These are phyloP conservation scores for Neolamprologus fasciatus DNA, from an alignment of 2,113 vertebrate genomes.

Conservation along the genomic window DNA sequence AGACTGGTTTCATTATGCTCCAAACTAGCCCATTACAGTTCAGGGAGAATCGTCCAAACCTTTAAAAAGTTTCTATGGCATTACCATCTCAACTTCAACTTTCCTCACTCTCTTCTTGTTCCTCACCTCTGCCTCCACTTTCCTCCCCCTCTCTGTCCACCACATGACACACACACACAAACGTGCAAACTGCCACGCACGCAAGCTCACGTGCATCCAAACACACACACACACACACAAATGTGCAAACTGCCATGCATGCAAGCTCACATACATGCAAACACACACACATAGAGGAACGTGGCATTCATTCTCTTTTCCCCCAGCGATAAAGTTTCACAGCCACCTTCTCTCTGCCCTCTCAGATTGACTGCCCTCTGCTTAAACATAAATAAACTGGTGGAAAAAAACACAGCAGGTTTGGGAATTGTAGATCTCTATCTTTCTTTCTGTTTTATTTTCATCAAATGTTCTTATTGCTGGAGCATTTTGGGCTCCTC, in stretches of 20 bases:
- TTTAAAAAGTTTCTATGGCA: constrained; percentile 62
- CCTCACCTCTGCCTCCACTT: constrained; percentile 28
- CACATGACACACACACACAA: constrained; percentile 8
- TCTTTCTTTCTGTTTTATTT: neutral
- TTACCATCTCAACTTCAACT: constrained; percentile 30
- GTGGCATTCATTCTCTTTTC: neutral
- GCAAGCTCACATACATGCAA: neutral
- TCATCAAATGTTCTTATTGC: neutral
- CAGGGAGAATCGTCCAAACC: constrained; percentile 62
- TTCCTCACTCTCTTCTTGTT: neutral
- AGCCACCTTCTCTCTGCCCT: constrained; percentile 32
- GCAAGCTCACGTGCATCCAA: neutral
- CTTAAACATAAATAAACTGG: constrained; percentile 42
- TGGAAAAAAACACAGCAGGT: constrained; percentile 13
- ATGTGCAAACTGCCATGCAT: neutral
- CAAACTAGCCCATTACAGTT: constrained; percentile 64
- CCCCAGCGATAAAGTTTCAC: constrained; percentile 23
- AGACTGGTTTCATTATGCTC: constrained; percentile 72
- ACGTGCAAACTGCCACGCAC: neutral
- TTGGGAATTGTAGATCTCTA: neutral
- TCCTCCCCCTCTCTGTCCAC: neutral
- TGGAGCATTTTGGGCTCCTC: neutral
- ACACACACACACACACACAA: neutral
- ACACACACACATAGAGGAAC: constrained; percentile 6
- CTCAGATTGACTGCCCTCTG: constrained; percentile 19